A percentile compares a stretch with the other conserved stretches of the same genome.
Evolutionary conservation across 2,888 invertebrate species (phyloP).

Genomic region (Coremacera marginata): DNA sequence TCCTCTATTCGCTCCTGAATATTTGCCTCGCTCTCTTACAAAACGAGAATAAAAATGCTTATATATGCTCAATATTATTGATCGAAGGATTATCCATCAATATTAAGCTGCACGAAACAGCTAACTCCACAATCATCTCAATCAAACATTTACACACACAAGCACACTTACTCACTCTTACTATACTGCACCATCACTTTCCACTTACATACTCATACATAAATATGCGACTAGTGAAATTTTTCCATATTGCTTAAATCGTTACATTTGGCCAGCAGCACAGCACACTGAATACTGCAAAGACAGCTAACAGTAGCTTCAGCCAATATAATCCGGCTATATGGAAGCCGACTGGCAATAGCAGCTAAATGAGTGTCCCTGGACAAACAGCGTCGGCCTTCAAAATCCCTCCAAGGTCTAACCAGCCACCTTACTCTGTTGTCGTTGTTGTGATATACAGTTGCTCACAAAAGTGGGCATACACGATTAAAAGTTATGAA

Average conservation of each 20-base stretch:
- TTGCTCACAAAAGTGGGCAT: no score
- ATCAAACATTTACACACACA: slow-evolving; percentile 17
- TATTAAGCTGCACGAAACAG: slow-evolving; percentile 33
- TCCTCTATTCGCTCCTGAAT: not conserved
- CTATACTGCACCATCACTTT: not conserved
- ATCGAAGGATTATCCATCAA: slow-evolving; percentile 53
- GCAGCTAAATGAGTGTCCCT: slow-evolving; percentile 2
- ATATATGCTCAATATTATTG: slow-evolving; percentile 53
- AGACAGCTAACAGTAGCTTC: not conserved
- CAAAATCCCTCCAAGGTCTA: no score
- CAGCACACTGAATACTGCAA: not conserved
- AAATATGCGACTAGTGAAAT: no score
- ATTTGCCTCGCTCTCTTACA: not conserved
- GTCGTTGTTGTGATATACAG: slow-evolving; percentile 10
- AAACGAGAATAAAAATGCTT: not conserved
- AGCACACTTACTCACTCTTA: slow-evolving; percentile 26
- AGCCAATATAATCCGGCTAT: slow-evolving; percentile 3
- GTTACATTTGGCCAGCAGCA: no score
- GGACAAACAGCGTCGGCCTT: not conserved
- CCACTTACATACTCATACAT: not conserved
- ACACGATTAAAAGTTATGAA: no score
- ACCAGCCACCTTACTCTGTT: not conserved
- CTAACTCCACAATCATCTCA: slow-evolving; percentile 18
- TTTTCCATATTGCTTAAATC: no score
- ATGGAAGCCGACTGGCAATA: not conserved